These are phyloP conservation scores for Acanthosepion lycidas DNA, from an alignment of 2,888 invertebrate genomes.

Conservation along the genomic window DNA sequence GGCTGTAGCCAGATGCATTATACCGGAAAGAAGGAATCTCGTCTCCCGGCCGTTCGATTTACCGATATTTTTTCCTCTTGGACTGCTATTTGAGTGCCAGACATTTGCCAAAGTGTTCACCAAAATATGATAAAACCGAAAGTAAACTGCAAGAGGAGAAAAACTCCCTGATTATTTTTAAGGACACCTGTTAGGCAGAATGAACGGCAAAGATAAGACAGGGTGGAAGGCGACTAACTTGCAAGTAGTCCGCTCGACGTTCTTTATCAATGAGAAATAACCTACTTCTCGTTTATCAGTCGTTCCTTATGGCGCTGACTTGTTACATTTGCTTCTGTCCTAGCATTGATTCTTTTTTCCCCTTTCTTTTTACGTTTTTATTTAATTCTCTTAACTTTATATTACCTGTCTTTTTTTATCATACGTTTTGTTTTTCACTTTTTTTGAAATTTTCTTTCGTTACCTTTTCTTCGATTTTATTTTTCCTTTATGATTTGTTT, in stretches of 20 bases:
- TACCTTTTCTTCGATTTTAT: too few relatives aligned
- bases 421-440: too few relatives aligned
- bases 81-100: background rate
- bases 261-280: background rate
- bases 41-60: constrained; percentile 33
- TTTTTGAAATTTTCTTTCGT: too few relatives aligned
- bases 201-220: background rate
- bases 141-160: background rate
- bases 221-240: background rate
- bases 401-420: too few relatives aligned
- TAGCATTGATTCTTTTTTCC: too few relatives aligned
- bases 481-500: too few relatives aligned
- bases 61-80: background rate
- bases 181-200: background rate
- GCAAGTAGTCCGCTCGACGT: background rate
- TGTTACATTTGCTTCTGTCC: too few relatives aligned
- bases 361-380: too few relatives aligned
- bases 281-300: background rate
- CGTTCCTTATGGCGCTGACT: background rate
- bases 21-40: background rate
- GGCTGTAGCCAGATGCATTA: background rate
- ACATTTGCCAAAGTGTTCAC: background rate
- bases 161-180: background rate
- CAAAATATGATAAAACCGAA: constrained; percentile 16
- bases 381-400: too few relatives aligned